Evolutionary conservation across 2,113 vertebrate species (phyloP).

Genomic region (Scomber colias): DNA sequence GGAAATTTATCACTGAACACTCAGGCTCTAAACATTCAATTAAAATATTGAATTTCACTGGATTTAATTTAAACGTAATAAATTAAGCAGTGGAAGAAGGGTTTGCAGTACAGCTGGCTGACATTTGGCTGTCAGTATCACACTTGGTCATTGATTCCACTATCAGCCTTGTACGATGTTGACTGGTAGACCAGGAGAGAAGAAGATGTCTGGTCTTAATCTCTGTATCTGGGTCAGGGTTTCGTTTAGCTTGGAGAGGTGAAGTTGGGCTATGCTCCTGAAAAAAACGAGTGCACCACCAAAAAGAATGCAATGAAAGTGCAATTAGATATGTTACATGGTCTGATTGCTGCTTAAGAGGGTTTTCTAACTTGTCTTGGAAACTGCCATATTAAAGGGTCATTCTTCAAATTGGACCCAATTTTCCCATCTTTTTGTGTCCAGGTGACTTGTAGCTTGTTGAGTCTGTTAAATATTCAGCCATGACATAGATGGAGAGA

Average conservation of each 20-base stretch:
- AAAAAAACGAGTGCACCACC: background rate
- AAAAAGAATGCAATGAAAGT: background rate
- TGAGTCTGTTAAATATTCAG: no score
- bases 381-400: no score
- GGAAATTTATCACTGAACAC: constrained; percentile 96
- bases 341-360: constrained; percentile 3
- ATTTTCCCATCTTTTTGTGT: no score
- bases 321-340: background rate
- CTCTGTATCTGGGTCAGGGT: constrained; percentile 41
- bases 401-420: no score
- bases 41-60: constrained; percentile 97
- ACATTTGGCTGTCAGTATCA: constrained; percentile 57
- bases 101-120: constrained; percentile 83
- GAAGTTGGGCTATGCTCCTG: background rate
- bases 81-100: constrained; percentile 92
- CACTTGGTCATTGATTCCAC: constrained; percentile 61
- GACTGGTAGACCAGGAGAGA: constrained; percentile 18
- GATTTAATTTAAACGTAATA: constrained; percentile 99
- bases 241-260: constrained; percentile 13
- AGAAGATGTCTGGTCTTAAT: constrained; percentile 29
- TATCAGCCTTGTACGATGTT: constrained; percentile 31
- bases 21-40: constrained; percentile 98
- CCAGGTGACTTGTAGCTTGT: no score
- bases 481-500: no score
- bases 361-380: background rate